These are phyloP conservation scores for Mohoua ochrocephala DNA, from an alignment of 2,113 vertebrate species.

Conservation along the genomic window DNA sequence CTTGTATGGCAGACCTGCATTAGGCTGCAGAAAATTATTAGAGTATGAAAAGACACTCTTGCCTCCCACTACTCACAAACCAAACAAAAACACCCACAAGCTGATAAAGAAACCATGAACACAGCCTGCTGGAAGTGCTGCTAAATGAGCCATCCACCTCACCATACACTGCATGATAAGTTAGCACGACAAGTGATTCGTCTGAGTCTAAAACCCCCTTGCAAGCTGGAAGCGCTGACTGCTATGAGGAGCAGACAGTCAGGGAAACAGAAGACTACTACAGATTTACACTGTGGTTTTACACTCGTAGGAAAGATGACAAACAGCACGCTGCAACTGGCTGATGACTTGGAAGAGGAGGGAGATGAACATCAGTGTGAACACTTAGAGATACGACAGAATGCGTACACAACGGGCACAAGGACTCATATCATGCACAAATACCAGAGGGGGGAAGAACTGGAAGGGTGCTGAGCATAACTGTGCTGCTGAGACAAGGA, in stretches of 20 bases:
- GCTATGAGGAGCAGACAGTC: background rate
- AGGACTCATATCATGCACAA: background rate
- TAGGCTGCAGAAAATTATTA: background rate
- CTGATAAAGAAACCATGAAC: background rate
- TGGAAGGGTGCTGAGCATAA: background rate
- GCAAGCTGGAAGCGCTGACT: background rate
- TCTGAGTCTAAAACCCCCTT: background rate
- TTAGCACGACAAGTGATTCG: background rate
- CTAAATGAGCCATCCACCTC: background rate
- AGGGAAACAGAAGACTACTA: background rate
- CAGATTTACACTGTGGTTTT: background rate
- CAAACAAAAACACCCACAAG: background rate
- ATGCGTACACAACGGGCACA: background rate
- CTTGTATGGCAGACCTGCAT: background rate
- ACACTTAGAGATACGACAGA: background rate
- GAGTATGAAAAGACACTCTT: background rate
- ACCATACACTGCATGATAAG: background rate
- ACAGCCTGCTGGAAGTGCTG: background rate
- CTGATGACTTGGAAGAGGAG: background rate
- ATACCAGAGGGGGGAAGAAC: accelerated
- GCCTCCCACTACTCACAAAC: background rate
- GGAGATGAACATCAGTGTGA: background rate
- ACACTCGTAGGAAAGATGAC: background rate
- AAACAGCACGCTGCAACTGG: background rate
- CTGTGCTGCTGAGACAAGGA: background rate